phyloP scores from a whole-genome alignment of 2,113 vertebrate genomes.

The Phoxinus phoxinus region DNA sequence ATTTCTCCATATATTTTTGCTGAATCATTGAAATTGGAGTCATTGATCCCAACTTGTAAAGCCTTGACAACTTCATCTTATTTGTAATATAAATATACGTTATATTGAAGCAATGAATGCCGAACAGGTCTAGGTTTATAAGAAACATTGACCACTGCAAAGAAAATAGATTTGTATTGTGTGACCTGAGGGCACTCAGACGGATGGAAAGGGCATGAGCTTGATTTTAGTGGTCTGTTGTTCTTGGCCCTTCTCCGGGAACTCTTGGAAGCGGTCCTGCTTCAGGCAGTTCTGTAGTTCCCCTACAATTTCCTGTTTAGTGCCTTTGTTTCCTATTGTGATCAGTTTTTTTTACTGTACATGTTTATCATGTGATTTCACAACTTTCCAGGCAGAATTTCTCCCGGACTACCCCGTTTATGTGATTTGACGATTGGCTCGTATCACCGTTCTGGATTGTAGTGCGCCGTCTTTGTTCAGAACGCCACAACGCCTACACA shows the following conservation, averaged over 20 bases:
- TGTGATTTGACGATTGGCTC: background rate
- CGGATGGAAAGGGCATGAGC: background rate
- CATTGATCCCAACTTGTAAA: background rate
- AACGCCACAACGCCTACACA: background rate
- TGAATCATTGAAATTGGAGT: background rate
- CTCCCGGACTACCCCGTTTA: background rate
- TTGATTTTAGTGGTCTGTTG: constrained; percentile 5
- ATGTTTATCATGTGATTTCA: constrained; percentile 14
- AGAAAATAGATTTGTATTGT: background rate
- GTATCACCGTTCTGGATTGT: background rate
- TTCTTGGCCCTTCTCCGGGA: background rate
- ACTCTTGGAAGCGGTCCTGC: background rate
- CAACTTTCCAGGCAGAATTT: background rate
- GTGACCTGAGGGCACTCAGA: background rate
- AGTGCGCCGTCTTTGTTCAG: background rate
- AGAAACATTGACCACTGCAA: background rate
- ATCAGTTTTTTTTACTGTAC: background rate
- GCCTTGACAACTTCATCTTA: background rate
- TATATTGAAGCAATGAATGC: background rate
- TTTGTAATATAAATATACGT: background rate
- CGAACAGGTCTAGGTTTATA: background rate
- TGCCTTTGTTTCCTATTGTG: background rate
- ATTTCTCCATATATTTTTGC: background rate
- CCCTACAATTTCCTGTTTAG: background rate
- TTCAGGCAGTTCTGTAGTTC: background rate